Conservation (phyloP, 2,113 vertebrate genomes). For the Desmodus rotundus region DNA sequence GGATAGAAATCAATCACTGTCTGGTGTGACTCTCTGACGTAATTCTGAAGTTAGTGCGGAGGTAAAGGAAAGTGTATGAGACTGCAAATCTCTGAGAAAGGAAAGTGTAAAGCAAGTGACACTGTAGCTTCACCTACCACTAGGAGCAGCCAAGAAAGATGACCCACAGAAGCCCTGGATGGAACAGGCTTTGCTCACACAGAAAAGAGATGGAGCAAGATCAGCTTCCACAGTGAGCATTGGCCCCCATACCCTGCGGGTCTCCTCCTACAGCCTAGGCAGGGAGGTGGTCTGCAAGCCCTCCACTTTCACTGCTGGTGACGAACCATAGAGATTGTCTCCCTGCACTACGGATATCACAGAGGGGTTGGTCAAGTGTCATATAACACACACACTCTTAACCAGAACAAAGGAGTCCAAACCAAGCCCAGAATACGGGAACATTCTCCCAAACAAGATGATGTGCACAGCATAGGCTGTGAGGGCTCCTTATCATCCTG, state of each 20-base stretch:
- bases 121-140: not conserved
- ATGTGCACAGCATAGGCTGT: not conserved
- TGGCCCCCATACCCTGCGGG: too few species aligned
- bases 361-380: not conserved
- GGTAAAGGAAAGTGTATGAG: not conserved
- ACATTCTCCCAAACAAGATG: not conserved
- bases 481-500: not conserved
- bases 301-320: too few species aligned
- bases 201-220: not conserved
- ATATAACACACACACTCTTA: not conserved
- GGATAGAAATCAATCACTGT: not conserved
- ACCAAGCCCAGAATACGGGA: not conserved
- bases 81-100: not conserved
- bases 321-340: not conserved
- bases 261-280: not conserved
- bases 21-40: not conserved
- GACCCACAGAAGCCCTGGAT: not conserved
- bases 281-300: not conserved
- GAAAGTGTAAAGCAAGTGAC: not conserved
- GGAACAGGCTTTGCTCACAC: not conserved
- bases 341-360: not conserved
- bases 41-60: not conserved
- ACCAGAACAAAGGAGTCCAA: not conserved
- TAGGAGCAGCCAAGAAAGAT: not conserved
- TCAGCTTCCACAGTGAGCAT: fast-evolving